A percentile compares a stretch with the other conserved stretches of the same genome.
phyloP scores from a whole-genome alignment of 2,113 vertebrate genomes.

The Cebus imitator region DNA sequence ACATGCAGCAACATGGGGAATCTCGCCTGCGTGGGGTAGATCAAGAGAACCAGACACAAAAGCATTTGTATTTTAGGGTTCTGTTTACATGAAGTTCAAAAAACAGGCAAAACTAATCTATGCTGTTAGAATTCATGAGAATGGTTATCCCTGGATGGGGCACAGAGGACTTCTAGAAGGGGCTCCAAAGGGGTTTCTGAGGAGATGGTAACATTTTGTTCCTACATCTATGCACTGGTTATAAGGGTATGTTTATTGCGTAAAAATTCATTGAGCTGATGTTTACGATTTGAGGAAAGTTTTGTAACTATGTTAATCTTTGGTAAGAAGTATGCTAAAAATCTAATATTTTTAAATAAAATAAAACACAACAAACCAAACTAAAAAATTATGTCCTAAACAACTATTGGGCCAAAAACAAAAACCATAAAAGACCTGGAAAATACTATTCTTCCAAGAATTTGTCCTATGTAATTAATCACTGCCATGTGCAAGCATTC shows the following conservation, averaged over 20 bases:
- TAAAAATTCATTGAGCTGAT: not conserved
- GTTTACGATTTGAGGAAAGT: not conserved
- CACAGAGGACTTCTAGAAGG: accelerated
- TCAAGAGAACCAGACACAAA: not conserved
- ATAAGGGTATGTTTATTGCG: not conserved
- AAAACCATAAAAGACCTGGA: not conserved
- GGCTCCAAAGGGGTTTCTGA: no score
- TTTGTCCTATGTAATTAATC: not conserved
- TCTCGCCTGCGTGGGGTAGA: not conserved
- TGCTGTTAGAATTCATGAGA: not conserved
- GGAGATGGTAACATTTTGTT: accelerated
- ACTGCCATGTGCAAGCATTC: not conserved
- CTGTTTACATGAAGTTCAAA: not conserved
- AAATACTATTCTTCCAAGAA: not conserved
- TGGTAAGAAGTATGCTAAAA: not conserved
- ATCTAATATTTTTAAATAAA: not conserved
- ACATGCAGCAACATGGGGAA: accelerated
- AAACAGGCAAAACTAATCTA: not conserved
- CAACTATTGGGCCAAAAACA: not conserved
- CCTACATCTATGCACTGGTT: accelerated
- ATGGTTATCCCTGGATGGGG: accelerated
- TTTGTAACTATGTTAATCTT: not conserved
- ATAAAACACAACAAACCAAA: not conserved
- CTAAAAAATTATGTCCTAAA: not conserved
- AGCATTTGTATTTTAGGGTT: not conserved